Evolutionary conservation across 2,797 vertebrate genomes (phyloP).

Genomic region (Pteropus rufus): DNA sequence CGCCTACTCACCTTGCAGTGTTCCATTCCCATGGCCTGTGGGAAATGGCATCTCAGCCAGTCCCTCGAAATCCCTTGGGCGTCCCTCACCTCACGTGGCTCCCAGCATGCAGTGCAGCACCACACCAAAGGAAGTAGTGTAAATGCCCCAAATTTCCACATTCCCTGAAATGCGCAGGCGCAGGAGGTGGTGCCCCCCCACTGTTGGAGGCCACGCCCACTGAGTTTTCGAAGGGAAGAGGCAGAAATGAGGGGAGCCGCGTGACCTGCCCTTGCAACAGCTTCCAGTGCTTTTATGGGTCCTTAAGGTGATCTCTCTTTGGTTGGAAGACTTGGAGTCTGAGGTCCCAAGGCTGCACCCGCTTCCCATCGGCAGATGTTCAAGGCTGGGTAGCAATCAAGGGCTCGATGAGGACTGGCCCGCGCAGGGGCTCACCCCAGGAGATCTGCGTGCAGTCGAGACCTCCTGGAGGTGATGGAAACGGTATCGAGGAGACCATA

Average conservation of each 20-base stretch:
- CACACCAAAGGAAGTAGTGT: not conserved
- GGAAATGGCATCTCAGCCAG: not conserved
- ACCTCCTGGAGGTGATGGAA: not conserved
- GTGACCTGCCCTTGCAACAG: not conserved
- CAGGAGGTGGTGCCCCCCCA: not conserved
- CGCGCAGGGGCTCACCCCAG: too few relatives aligned
- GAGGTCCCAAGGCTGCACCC: not conserved
- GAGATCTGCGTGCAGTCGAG: not conserved
- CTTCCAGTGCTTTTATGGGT: not conserved
- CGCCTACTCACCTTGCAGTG: not conserved
- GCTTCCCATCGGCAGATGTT: not conserved
- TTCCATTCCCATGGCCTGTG: not conserved
- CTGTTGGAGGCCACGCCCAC: not conserved
- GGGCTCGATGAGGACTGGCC: not conserved
- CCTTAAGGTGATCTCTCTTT: not conserved
- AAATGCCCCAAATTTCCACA: not conserved
- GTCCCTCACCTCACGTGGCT: not conserved
- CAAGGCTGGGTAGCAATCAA: not conserved
- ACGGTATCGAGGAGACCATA: fast-evolving
- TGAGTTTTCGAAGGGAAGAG: not conserved
- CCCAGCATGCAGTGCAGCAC: not conserved
- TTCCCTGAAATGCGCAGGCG: not conserved
- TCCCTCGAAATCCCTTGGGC: fast-evolving
- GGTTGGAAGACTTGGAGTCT: not conserved
- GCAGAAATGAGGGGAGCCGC: not conserved